Evolutionary conservation across 2,888 invertebrate species (phyloP).

Genomic region (Orgyia antiqua): DNA sequence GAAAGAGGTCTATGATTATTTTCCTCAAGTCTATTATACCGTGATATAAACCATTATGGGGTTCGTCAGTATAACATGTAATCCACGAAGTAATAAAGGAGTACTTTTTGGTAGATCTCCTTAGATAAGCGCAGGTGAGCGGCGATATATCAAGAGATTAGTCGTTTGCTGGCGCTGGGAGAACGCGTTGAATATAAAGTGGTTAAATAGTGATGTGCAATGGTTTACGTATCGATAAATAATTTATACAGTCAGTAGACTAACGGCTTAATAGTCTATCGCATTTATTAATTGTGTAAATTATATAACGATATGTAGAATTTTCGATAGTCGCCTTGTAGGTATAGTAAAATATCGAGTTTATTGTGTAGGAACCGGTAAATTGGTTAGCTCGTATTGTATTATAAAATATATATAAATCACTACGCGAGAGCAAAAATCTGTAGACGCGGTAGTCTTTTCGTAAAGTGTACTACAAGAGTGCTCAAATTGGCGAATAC

Average conservation of each 20-base stretch:
- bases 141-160: constrained; percentile 74
- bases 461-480: no score
- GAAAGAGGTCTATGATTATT: constrained; percentile 11
- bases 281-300: neutral
- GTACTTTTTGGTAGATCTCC: constrained; percentile 62
- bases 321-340: no score
- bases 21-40: constrained; percentile 22
- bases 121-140: constrained; percentile 69
- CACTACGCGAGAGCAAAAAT: no score
- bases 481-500: no score
- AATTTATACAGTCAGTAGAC: neutral
- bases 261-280: neutral
- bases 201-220: constrained; percentile 34
- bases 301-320: no score
- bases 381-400: no score
- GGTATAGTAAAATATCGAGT: no score
- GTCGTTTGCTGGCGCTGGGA: constrained; percentile 56
- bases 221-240: constrained; percentile 2
- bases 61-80: constrained; percentile 33
- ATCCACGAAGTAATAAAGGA: constrained; percentile 60
- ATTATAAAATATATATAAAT: no score
- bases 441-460: no score
- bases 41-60: constrained; percentile 33
- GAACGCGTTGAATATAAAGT: constrained; percentile 64
- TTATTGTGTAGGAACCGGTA: no score